These are phyloP conservation scores for Sarcophaga subvicina DNA, from an alignment of 2,888 invertebrate genomes.

Conservation along the genomic window DNA sequence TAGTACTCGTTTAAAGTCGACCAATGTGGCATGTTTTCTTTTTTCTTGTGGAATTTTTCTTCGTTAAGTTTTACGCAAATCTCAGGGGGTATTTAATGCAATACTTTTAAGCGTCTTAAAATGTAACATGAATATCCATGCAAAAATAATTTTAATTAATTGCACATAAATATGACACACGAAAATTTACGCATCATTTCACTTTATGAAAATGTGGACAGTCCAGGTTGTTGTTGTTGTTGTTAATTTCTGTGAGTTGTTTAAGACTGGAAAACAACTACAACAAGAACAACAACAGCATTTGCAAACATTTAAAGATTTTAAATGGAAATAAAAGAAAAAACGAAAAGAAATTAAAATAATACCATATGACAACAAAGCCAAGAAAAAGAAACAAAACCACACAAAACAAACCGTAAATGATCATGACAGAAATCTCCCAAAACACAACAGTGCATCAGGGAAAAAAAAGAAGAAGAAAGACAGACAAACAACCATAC, in stretches of 20 bases:
- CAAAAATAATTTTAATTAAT: constrained; percentile 65
- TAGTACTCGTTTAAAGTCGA: neutral
- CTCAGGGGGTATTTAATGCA: constrained; percentile 39
- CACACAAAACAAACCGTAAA: constrained; percentile 57
- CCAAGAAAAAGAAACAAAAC: neutral
- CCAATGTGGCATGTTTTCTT: neutral
- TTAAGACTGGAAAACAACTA: constrained; percentile 39
- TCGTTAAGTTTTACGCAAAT: constrained; percentile 25
- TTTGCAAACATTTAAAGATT: constrained; percentile 55
- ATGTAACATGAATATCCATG: constrained; percentile 47
- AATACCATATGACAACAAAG: constrained; percentile 23
- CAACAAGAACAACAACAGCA: neutral
- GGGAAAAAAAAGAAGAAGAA: neutral
- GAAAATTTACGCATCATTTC: constrained; percentile 68
- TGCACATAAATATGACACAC: constrained; percentile 68
- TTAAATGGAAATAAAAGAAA: constrained; percentile 43
- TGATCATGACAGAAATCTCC: constrained; percentile 64
- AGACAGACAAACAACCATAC: neutral
- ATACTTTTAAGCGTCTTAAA: constrained; percentile 56
- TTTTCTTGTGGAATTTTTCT: neutral
- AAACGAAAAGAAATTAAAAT: constrained; percentile 4
- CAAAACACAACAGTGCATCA: constrained; percentile 7
- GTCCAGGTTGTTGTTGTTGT: constrained; percentile 41
- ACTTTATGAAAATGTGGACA: constrained; percentile 54
- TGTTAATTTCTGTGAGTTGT: constrained; percentile 34